These are phyloP conservation scores for Brotogeris chrysoptera DNA, from an alignment of 2,797 vertebrate genomes.

Conservation along the genomic window DNA sequence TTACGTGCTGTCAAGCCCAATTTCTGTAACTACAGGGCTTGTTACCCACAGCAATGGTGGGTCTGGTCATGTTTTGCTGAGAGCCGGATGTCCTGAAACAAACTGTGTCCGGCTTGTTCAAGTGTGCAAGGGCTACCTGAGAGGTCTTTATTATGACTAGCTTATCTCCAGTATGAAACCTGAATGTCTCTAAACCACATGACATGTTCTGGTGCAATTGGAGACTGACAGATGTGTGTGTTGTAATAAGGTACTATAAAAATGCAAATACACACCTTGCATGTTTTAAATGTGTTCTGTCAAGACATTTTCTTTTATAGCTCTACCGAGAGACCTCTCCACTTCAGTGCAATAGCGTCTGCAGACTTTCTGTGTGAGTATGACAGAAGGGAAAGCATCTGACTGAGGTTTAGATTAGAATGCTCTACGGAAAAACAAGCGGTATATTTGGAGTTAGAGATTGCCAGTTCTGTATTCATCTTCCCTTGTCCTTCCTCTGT, in stretches of 20 bases:
- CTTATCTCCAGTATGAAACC: neutral
- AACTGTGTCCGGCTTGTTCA: neutral
- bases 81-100: neutral
- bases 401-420: neutral
- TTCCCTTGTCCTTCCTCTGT: neutral
- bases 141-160: neutral
- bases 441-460: neutral
- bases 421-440: fast-evolving
- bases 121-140: neutral
- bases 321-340: neutral
- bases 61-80: neutral
- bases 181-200: neutral
- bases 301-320: neutral
- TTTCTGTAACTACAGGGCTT: neutral
- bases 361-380: neutral
- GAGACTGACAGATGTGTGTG: fast-evolving
- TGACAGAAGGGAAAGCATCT: neutral
- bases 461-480: neutral
- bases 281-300: neutral
- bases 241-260: neutral
- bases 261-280: neutral
- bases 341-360: neutral
- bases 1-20: neutral
- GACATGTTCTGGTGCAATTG: neutral
- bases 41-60: fast-evolving